Percentiles rank a stretch among this genome's conserved stretches.
Evolutionary conservation across 2,113 vertebrate genomes (phyloP).

Genomic region (Heloderma charlesbogerti): DNA sequence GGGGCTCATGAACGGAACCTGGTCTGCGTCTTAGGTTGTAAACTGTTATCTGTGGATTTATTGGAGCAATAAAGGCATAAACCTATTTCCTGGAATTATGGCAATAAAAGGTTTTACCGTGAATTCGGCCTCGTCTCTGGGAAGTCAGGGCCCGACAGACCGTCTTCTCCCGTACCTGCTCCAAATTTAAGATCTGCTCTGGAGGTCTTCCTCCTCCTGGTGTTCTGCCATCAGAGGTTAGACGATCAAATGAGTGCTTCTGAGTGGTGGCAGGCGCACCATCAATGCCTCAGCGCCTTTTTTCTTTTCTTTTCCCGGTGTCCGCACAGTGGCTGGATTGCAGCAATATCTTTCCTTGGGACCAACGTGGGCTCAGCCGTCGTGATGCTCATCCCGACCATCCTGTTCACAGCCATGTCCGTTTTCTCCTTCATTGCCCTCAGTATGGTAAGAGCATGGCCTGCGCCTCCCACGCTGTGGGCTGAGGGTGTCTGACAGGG

Average conservation of each 20-base stretch:
- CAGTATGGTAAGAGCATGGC: slow-evolving; percentile 84
- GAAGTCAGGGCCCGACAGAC: too few relatives aligned
- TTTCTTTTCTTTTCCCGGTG: slow-evolving; percentile 1
- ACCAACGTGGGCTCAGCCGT: slow-evolving; percentile 90
- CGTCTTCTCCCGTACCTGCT: background rate
- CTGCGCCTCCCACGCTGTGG: fast-evolving
- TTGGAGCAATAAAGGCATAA: too few relatives aligned
- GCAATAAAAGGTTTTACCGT: too few relatives aligned
- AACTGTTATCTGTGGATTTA: too few relatives aligned
- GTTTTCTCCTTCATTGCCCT: slow-evolving; percentile 92
- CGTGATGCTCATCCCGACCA: slow-evolving; percentile 93
- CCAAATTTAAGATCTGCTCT: background rate
- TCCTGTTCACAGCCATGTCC: slow-evolving; percentile 93
- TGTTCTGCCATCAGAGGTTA: background rate
- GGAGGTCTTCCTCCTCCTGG: background rate
- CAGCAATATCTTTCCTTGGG: slow-evolving; percentile 92
- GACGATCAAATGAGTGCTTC: background rate
- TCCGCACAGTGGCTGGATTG: slow-evolving; percentile 91
- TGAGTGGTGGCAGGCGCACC: background rate
- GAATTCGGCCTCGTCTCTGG: too few relatives aligned
- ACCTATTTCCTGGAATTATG: too few relatives aligned
- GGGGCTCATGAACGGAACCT: too few relatives aligned
- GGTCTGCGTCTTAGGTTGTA: too few relatives aligned
- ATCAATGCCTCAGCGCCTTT: background rate
- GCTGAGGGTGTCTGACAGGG: fast-evolving